Evolutionary conservation across 1,140 invertebrate species (phyloP), one percentile per base, ranked within the genome.

Genomic region (Saccostrea glomerata): DNA sequence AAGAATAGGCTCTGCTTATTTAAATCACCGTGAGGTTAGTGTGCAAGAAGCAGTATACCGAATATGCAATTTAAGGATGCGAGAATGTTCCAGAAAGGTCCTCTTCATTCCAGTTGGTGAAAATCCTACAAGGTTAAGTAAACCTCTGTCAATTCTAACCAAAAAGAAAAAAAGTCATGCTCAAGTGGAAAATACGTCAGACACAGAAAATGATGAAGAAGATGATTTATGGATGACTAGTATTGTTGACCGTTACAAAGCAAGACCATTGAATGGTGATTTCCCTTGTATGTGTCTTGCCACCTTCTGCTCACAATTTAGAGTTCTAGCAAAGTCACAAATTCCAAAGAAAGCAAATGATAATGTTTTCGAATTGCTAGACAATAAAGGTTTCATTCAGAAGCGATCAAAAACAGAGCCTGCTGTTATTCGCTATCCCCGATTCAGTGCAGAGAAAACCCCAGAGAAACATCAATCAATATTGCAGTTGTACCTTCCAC

Each of bases 251-350:
- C 30, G 30, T n/a, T n/a, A n/a, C n/a, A n/a, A n/a, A n/a, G n/a
- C n/a, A n/a, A n/a, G n/a, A n/a, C n/a, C n/a, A n/a, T n/a, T n/a
- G n/a, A n/a, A n/a, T 56, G 58, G 83, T 63, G 85, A 73, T 15
- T 30, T 86, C 86, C 89, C 87, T 90, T 86, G 13, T 12, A 86
- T 90, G 87, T 73, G 87, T 47, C 40, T 88, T 13, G 87, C 82
- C n/a, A 60, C 73, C 30, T 90, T 90, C 90, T 17, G 56, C 85
- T 13, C 89, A 86, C 70, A n/a, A n/a, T n/a, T n/a, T n/a, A 55
- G 88, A 30, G 82, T 89, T 58, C 55, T 90, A 7, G 56, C 87
- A 82, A 20, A 30, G 17, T 58, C 82, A 58, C 55, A 90, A 85
- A 23, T 84, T 6, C 56, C 63, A 73, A 86, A 89, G 82, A 47